phyloP scores from a whole-genome alignment of 2,888 invertebrate species.

The Drosophila setosimentum region DNA sequence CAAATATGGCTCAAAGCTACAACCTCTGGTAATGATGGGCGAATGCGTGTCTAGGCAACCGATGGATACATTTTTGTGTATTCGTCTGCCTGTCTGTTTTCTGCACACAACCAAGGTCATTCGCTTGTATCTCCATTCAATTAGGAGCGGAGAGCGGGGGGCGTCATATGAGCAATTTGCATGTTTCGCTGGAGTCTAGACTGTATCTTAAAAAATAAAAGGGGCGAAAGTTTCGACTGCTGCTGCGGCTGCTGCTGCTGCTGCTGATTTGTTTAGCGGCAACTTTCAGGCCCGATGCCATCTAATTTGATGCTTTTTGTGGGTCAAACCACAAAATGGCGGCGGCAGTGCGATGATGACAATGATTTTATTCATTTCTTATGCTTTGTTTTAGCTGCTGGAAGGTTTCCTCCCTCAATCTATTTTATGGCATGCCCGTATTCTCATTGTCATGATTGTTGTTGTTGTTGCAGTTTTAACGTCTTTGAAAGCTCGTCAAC shows the following conservation, averaged over 20 bases:
- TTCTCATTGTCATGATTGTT: slow-evolving; percentile 21
- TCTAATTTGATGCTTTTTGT: slow-evolving; percentile 57
- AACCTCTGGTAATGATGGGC: slow-evolving; percentile 45
- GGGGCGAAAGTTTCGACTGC: neutral
- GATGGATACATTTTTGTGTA: slow-evolving; percentile 17
- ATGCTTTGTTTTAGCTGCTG: slow-evolving; percentile 30
- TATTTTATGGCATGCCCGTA: slow-evolving; percentile 60
- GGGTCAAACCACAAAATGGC: slow-evolving; percentile 75
- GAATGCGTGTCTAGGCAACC: slow-evolving; percentile 37
- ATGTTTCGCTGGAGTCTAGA: slow-evolving; percentile 55
- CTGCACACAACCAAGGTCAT: slow-evolving; percentile 39
- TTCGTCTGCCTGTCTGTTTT: neutral
- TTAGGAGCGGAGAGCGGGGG: neutral
- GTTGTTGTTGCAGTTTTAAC: slow-evolving; percentile 38
- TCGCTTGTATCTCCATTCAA: slow-evolving; percentile 4
- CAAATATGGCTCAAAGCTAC: slow-evolving; percentile 15
- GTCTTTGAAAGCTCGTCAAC: slow-evolving; percentile 62
- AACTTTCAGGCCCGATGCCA: slow-evolving; percentile 17
- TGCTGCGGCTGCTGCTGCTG: neutral
- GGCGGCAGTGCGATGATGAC: slow-evolving; percentile 34
- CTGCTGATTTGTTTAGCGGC: neutral
- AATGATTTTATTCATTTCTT: slow-evolving; percentile 47
- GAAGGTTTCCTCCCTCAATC: slow-evolving; percentile 57
- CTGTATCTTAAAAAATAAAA: slow-evolving; percentile 9
- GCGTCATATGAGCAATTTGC: slow-evolving; percentile 68